phyloP scores from a whole-genome alignment of 2,113 vertebrate genomes.

The Tragelaphus scriptus region DNA sequence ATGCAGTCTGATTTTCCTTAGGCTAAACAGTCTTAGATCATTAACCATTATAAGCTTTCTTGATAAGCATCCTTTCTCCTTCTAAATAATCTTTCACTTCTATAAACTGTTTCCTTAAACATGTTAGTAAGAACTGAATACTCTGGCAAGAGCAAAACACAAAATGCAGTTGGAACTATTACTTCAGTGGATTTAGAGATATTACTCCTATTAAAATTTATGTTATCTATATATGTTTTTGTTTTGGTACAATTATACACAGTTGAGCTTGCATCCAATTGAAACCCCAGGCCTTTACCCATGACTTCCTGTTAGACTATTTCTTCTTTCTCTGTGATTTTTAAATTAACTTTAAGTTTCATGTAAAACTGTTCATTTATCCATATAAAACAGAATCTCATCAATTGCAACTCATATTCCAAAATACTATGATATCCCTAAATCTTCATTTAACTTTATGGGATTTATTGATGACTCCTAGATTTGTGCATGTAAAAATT shows the following conservation, averaged over 20 bases:
- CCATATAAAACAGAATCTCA: conserved; percentile 22
- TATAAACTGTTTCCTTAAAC: neutral
- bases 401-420: neutral
- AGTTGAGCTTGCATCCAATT: neutral
- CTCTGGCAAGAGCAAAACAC: neutral
- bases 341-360: neutral
- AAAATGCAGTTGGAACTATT: neutral
- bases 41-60: neutral
- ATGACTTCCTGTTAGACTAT: neutral
- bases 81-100: neutral
- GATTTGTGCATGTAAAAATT: neutral
- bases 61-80: neutral
- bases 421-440: neutral
- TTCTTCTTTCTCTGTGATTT: neutral
- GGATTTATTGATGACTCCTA: conserved; percentile 5
- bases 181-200: neutral
- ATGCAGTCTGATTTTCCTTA: neutral
- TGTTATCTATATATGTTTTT: neutral
- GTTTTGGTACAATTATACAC: neutral
- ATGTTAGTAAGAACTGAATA: neutral
- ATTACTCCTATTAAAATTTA: neutral
- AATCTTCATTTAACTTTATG: conserved; percentile 31
- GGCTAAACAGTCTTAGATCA: neutral
- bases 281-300: neutral
- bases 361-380: neutral